Evolutionary conservation across 92 coral and sea anemone species (phyloP), one percentile per base, ranked within the genome.

Genomic region (Isaurus tuberculatus): DNA sequence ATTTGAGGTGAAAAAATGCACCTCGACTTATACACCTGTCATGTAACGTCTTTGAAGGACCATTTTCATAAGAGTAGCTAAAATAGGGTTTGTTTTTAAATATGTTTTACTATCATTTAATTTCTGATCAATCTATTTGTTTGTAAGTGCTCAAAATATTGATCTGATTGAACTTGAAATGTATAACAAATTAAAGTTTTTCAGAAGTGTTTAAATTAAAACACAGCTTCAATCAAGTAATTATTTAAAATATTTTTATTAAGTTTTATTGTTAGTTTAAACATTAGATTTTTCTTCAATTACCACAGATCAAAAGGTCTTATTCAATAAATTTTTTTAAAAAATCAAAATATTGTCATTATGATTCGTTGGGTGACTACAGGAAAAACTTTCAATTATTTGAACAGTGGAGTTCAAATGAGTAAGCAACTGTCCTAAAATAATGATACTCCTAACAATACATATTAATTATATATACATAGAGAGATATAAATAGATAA

Each of bases 291-390:
- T 49, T 7, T 49, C 58, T 49, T 49, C 58, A 40, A 75, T 65
- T 65, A 65, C 28, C 71, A 65, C 40, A 28, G 71, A 65, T 23
- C 71, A 65, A 13, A 30, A 15, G 65, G 65, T 20, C 65, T 22
- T 58, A 58, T 25, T 58, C 65, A 58, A 58, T 25, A 58, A 58
- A 58, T 25, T 58, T 58, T 7, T n/a, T 2, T 20, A 58, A n/a
- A 20, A 58, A 25, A 25, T 25, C 16, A 8, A 20, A 58, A 25
- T 58, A 58, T 20, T 58, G 30, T 20, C 27, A 58, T 25, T 20
- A 58, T 58, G 58, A n/a, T 19, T 49, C 58, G 19, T 19, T 49
- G 58, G 58, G 23, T 49, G 58, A 49, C 58, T 49, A 19, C 58
- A 49, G 15, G 20, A 49, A 49, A 49, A 5, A 49, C 20, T 49